phyloP scores from a whole-genome alignment of 2,888 invertebrate species.

The Watsonalla binaria region DNA sequence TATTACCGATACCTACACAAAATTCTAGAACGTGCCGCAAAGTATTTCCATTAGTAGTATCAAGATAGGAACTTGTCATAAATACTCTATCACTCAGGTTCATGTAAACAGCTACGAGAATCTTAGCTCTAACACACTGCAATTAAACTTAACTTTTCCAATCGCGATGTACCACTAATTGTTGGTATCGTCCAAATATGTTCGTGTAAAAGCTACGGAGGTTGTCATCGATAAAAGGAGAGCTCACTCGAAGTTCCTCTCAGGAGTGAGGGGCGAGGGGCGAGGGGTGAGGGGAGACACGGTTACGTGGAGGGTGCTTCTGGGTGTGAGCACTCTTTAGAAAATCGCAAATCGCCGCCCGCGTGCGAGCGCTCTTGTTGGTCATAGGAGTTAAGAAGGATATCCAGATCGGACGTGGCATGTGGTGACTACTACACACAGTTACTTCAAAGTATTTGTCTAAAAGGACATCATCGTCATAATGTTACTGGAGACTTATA shows the following conservation, averaged over 20 bases:
- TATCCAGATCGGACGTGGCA: slow-evolving; percentile 17
- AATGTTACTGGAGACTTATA: too few relatives aligned
- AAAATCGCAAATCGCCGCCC: slow-evolving; percentile 49
- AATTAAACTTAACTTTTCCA: too few relatives aligned
- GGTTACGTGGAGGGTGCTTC: slow-evolving; percentile 58
- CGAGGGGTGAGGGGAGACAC: slow-evolving; percentile 20
- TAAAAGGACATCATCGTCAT: not conserved
- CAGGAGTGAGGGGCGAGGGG: not conserved
- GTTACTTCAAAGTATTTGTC: slow-evolving; percentile 1
- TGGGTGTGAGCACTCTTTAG: slow-evolving; percentile 52
- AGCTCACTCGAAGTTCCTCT: slow-evolving; percentile 20
- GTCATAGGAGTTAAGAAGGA: slow-evolving; percentile 16
- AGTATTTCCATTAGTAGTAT: too few relatives aligned
- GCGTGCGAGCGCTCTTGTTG: not conserved
- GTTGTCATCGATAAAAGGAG: slow-evolving; percentile 26
- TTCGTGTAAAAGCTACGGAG: not conserved
- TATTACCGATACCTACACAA: too few relatives aligned
- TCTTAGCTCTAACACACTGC: too few relatives aligned
- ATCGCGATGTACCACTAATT: not conserved
- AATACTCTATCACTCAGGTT: too few relatives aligned
- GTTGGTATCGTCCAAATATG: not conserved
- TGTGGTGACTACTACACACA: too few relatives aligned
- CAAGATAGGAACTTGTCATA: too few relatives aligned
- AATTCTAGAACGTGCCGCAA: too few relatives aligned
- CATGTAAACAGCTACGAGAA: too few relatives aligned